Base-by-base conservation (phyloP, 64 coral and sea anemone genomes). In the Pachyseris speciosa region DNA sequence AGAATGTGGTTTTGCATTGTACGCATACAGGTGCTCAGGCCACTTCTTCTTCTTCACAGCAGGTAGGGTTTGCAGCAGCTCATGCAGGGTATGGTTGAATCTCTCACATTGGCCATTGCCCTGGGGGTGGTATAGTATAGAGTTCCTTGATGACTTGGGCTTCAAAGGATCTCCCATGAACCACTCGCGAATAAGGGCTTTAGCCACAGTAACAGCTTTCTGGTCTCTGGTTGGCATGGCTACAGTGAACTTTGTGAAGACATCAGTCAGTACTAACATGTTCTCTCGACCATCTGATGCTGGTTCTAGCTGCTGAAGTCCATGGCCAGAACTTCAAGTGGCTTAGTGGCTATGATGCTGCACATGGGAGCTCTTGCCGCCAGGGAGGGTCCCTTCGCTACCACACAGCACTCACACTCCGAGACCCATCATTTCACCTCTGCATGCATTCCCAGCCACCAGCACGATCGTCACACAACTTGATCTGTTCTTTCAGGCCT, bases 171-270 rank as follows among this genome's bases (percentile, higher is more conserved):
- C 33, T 32, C 6, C 85, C 33, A 74, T 16, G 20, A 87, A 87
- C 85, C 85, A 87, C 31, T 87, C 68, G 42, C 31, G 69, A 4
- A 87, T 58, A 1, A 87, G 20, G 15, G 34, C 37, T 63, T 88
- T 77, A 4, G 58, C 86, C 16, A 76, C 70, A 33, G 71, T 88
- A 27, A 57, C 37, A 33, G 71, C 86, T 12, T 88, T 88, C 24
- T 88, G 72, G 27, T 88, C 86, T 30, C 86, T 38, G 17, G 86
- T 88, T 11, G 86, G n/a, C n/a, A n/a, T n/a, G n/a, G n/a, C n/a
- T n/a, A n/a, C n/a, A n/a, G n/a, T n/a, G n/a, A n/a, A n/a, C n/a
- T n/a, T n/a, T n/a, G n/a, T n/a, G n/a, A n/a, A n/a, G n/a, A n/a
- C n/a, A n/a, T n/a, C n/a, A n/a, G n/a, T n/a, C n/a, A n/a, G n/a